A percentile compares a stretch with the other conserved stretches of the same genome.
Evolutionary conservation across 2,113 vertebrate genomes (phyloP).

Genomic region (Carollia perspicillata): DNA sequence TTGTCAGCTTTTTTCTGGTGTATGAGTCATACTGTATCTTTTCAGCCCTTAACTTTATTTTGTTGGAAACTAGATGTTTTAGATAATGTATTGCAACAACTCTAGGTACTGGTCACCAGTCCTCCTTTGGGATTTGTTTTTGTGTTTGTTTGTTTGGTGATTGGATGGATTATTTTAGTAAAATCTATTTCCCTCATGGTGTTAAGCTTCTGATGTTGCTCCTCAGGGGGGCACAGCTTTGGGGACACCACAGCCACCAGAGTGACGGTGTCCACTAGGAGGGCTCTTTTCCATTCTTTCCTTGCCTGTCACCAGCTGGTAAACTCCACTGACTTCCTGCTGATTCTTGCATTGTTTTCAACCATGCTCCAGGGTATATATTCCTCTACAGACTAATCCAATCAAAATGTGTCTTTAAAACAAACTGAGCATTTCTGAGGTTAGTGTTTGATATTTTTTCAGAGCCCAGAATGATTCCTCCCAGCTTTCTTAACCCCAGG

Average conservation of each 20-base stretch:
- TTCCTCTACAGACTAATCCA: neutral
- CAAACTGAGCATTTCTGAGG: neutral
- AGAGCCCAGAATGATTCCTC: neutral
- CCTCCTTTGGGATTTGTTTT: neutral
- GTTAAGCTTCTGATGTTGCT: neutral
- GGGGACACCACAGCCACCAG: neutral
- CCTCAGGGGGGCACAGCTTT: neutral
- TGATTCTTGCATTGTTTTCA: neutral
- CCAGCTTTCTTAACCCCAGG: neutral
- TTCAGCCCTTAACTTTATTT: neutral
- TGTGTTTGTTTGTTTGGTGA: neutral
- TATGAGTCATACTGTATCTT: slow-evolving; percentile 3
- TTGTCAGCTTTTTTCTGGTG: neutral
- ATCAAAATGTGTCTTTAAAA: neutral
- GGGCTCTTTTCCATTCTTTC: neutral
- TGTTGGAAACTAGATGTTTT: neutral
- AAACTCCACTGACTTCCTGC: neutral
- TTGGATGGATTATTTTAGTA: neutral
- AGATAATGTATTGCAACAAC: neutral
- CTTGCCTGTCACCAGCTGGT: neutral
- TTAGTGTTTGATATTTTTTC: neutral
- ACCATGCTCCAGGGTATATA: neutral
- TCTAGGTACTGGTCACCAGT: neutral
- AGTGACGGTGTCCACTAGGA: neutral
- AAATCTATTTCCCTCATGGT: neutral